Base-by-base conservation (phyloP, 1,140 invertebrate genomes). In the Leptinotarsa texana region DNA sequence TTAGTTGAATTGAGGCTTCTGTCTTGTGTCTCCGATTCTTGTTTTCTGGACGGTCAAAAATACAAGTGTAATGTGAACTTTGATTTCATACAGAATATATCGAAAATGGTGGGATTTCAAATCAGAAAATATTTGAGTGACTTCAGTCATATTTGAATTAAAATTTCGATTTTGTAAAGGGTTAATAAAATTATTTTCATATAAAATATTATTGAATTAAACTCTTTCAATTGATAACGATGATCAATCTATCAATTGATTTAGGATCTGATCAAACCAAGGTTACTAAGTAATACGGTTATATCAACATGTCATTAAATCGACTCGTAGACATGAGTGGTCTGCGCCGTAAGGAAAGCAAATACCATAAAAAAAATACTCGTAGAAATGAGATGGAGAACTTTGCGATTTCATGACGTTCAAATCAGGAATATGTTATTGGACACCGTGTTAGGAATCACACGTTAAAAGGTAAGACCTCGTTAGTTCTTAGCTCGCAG, bases 71-170 rank as follows among this genome's bases (percentile, higher is more conserved):
- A 90, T 49, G 90, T 93, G 48, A 89, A 89, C 66, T 89, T 90
- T 49, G 91, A 94, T 74, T 93, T 93, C 83, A 89, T 93, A 21
- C 83, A 87, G 2, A 87, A 89, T 6, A 89, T 94, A 62, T 89
- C 92, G 1, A 91, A 90, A 78, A 92, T 90, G 72, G 89, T 95
- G 42, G 90, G 90, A 3, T 93, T 93, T 83, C 91, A 92, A 85
- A 87, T 94, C 48, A 88, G 89, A 69, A 92, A 93, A 79, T 94
- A 94, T 86, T 86, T 94, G n/a, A 90, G 89, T 82, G 91, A 93
- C 87, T 91, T 91, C 78, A 91, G 82, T 78, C 82, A 84, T 72
- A 79, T 83, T 63, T 84, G 77, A 80, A 57, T 57, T n/a, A 5
- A 17, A 17, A 5, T 18, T 57, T 18, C 3, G 15, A 57, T n/a